Base-by-base conservation (phyloP, 2,888 invertebrate species). In the Artemia sinica region DNA sequence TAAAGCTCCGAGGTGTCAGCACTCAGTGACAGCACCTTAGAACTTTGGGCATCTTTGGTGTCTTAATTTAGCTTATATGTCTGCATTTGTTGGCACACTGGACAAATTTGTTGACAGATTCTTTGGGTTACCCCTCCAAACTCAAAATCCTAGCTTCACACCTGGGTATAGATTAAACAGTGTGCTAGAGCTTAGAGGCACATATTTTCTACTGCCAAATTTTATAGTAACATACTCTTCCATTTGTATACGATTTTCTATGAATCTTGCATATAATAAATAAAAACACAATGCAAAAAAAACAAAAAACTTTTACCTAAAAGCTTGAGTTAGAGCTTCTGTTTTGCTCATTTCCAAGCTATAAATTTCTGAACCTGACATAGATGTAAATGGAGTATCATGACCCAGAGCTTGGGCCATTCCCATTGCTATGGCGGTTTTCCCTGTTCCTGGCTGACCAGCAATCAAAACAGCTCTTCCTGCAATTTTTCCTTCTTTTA, bases 311-410 rank as follows among this genome's bases (percentile, higher is more conserved):
- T 89, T 89, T 76, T 95, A 96, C 70, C 97, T 84, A 71, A 98
- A 89, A 0, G 97, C 88, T 78, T 98, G 98, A 0, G 94, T 94
- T 5, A 99, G 79, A 0, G 96, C 96, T 79, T 98, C 98, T 0
- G 98, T 98, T 80, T 98, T 98, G 76, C 95, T 90, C 93, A 99
- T 96, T 78, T 98, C 98, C 72, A 97, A 78, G 0, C 97, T 97
- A 78, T 92, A 98, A 71, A 98, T 95, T 81, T 98, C 98, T 1
- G 95, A 95, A 0, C 95, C 98, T 13, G 96, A 92, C 87, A 98
- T 96, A 74, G 92, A 91, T 0, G 96, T 97, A 76, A 99, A 99
- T 0, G 98, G 98, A 1, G 97, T 97, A 76, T 97, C 97, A 1
- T 84, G 83, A 0, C 95, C 95, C 10, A 96, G 78, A 0, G 95